phyloP scores from a whole-genome alignment of 2,113 vertebrate species.

The Rostratula benghalensis region DNA sequence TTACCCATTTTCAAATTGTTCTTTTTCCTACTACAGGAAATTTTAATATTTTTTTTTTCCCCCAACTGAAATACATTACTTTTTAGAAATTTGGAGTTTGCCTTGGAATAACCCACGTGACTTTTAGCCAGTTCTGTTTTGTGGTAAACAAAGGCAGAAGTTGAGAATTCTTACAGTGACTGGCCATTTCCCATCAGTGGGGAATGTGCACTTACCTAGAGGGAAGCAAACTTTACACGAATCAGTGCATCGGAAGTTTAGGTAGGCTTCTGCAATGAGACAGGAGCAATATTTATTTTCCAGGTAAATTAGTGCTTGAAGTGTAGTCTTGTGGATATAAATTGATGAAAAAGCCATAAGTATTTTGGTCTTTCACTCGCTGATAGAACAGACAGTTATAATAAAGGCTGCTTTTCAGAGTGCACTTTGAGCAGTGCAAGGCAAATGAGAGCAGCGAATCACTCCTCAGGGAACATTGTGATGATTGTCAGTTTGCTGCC shows the following conservation, averaged over 20 bases:
- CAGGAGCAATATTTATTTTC: conserved; percentile 13
- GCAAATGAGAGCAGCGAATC: conserved; percentile 4
- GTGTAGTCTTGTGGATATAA: conserved; percentile 10
- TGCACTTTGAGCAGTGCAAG: neutral
- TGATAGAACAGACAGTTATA: neutral
- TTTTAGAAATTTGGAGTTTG: neutral
- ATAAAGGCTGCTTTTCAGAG: neutral
- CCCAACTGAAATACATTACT: neutral
- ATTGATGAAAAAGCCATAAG: neutral
- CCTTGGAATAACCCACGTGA: neutral
- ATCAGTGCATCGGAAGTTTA: neutral
- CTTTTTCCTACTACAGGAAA: neutral
- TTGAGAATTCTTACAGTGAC: neutral
- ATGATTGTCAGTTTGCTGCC: neutral
- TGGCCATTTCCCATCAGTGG: neutral
- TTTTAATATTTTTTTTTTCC: neutral
- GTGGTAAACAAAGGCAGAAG: neutral
- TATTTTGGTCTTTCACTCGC: neutral
- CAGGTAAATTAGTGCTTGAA: conserved; percentile 20
- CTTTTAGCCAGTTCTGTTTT: neutral
- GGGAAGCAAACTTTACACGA: neutral
- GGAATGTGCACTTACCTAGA: neutral
- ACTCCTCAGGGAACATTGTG: neutral
- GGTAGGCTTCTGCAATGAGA: neutral
- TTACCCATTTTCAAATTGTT: neutral